Evolutionary conservation across 2,888 invertebrate species (phyloP).

Genomic region (Morpho helenor): DNA sequence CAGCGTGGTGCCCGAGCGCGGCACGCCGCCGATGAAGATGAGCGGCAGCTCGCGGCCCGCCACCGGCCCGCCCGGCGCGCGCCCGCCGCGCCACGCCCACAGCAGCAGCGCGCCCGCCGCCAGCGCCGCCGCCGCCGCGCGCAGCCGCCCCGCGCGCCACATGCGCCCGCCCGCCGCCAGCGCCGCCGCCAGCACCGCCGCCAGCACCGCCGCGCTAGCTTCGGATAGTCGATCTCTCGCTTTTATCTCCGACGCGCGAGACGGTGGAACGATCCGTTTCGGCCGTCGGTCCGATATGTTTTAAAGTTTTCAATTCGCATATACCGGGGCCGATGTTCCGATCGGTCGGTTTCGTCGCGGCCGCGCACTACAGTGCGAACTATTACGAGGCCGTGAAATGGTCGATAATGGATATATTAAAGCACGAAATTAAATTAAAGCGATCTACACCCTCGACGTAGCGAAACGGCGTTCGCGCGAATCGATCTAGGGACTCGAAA

Average conservation of each 20-base stretch:
- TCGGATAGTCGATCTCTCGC: conserved; percentile 13
- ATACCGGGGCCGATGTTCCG: no score
- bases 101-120: conserved; percentile 15
- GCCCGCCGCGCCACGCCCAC: conserved; percentile 19
- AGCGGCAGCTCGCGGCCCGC: conserved; percentile 93
- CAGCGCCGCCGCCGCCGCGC: conserved; percentile 26
- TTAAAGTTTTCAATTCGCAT: no score
- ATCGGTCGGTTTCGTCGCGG: no score
- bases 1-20: conserved; percentile 97
- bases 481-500: no score
- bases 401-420: background rate
- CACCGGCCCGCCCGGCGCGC: conserved; percentile 23
- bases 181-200: conserved; percentile 27
- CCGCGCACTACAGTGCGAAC: conserved; percentile 32
- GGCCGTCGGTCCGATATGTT: no score
- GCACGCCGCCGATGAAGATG: conserved; percentile 98
- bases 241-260: no score
- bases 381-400: background rate
- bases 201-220: conserved; percentile 29
- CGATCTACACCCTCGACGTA: no score
- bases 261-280: no score
- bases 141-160: conserved; percentile 21
- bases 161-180: conserved; percentile 21
- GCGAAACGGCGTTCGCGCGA: no score
- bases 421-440: background rate